A percentile compares a stretch with the other conserved stretches of the same genome.
Evolutionary conservation across 2,888 invertebrate genomes (phyloP).

Genomic region (Patella depressa): DNA sequence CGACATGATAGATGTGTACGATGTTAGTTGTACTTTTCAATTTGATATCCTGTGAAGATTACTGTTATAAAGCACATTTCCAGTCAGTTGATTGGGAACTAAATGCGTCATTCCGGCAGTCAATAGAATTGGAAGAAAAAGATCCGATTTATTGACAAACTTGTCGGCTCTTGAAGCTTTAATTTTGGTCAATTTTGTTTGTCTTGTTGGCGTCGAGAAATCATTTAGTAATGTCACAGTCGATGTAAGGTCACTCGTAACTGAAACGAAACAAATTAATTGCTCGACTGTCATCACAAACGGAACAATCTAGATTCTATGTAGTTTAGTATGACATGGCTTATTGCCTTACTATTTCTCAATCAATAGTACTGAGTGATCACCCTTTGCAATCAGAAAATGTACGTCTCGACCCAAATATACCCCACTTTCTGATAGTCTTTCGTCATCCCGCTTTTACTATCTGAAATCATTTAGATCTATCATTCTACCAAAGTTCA

Average conservation of each 20-base stretch:
- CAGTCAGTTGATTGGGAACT: neutral
- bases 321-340: neutral
- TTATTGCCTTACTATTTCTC: neutral
- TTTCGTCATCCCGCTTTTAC: too few relatives aligned
- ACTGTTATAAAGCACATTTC: neutral
- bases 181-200: constrained; percentile 1
- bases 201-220: neutral
- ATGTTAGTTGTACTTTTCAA: too few relatives aligned
- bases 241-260: neutral
- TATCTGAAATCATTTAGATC: too few relatives aligned
- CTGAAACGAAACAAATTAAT: constrained; percentile 5
- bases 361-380: neutral
- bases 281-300: neutral
- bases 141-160: neutral
- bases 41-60: too few relatives aligned
- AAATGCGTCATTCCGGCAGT: constrained; percentile 8
- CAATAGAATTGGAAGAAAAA: constrained; percentile 1
- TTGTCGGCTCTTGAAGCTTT: neutral
- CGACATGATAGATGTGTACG: too few relatives aligned
- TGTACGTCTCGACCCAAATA: too few relatives aligned
- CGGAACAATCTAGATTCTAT: neutral
- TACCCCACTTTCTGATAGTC: too few relatives aligned
- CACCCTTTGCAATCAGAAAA: too few relatives aligned
- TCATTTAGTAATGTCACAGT: neutral
- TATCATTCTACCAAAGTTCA: too few relatives aligned